phyloP scores from a whole-genome alignment of 64 coral and sea anemone species.

The Pachyseris speciosa region DNA sequence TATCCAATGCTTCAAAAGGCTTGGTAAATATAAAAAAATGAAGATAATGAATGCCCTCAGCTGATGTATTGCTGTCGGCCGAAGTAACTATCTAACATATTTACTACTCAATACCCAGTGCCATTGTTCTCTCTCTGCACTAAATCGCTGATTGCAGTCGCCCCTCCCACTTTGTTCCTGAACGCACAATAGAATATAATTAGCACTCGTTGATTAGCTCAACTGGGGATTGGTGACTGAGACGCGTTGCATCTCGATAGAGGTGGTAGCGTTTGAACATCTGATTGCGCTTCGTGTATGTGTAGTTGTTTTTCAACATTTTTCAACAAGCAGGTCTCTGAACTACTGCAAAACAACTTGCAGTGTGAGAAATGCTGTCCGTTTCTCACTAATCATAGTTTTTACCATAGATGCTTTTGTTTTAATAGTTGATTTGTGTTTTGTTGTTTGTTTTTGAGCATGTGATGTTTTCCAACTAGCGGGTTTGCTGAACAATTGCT shows the following conservation, averaged over 20 bases:
- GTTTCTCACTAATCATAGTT: neutral
- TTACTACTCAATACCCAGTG: slow-evolving; percentile 37
- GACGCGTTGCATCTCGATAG: neutral
- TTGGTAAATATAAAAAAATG: too few relatives aligned
- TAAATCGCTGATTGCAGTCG: slow-evolving; percentile 13
- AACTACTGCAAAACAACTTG: slow-evolving; percentile 30
- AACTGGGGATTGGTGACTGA: slow-evolving; percentile 33
- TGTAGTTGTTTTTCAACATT: neutral
- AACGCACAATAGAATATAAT: slow-evolving; percentile 20
- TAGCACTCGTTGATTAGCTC: slow-evolving; percentile 20
- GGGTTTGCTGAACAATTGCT: neutral
- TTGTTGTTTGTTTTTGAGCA: slow-evolving; percentile 5
- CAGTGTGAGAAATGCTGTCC: slow-evolving; percentile 41
- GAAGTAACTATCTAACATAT: slow-evolving; percentile 19
- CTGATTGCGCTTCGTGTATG: slow-evolving; percentile 30
- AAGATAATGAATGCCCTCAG: too few relatives aligned
- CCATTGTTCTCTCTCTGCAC: slow-evolving; percentile 23
- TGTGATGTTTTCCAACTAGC: slow-evolving; percentile 2
- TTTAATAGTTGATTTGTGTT: slow-evolving; percentile 23
- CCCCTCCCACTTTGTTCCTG: slow-evolving; percentile 11
- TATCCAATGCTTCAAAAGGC: too few relatives aligned
- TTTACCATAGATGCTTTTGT: neutral
- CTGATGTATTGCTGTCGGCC: neutral
- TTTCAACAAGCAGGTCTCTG: neutral
- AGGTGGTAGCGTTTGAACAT: slow-evolving; percentile 35